A percentile compares a stretch with the other conserved stretches of the same genome.
phyloP scores from a whole-genome alignment of 2,888 invertebrate genomes.

The Megaustenia siamemsis region DNA sequence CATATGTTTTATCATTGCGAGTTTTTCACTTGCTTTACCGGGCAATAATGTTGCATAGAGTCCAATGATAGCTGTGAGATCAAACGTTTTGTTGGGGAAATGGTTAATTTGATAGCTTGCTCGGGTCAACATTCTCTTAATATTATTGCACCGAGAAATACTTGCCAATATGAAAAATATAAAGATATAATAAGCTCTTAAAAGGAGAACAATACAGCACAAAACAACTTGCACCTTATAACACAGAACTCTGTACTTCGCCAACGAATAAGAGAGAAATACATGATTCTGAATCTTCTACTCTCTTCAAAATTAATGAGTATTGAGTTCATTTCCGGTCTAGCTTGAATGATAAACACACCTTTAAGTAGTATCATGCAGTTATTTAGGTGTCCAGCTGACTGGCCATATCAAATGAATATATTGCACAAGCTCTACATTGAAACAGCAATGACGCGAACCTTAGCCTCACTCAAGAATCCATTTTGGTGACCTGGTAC shows the following conservation, averaged over 20 bases:
- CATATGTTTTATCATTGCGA: not conserved
- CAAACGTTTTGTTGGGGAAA: not conserved
- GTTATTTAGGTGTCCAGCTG: too few relatives aligned
- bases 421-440: too few relatives aligned
- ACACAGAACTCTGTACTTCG: not conserved
- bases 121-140: slow-evolving; percentile 7
- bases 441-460: too few relatives aligned
- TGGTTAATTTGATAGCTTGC: slow-evolving; percentile 5
- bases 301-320: too few relatives aligned
- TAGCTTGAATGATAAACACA: too few relatives aligned
- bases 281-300: not conserved
- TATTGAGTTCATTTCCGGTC: too few relatives aligned
- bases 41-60: not conserved
- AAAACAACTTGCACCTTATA: not conserved
- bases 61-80: not conserved
- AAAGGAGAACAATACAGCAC: not conserved
- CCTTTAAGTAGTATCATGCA: too few relatives aligned
- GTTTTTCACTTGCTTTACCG: not conserved
- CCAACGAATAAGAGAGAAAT: not conserved
- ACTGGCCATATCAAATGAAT: too few relatives aligned
- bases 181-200: not conserved
- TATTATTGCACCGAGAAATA: slow-evolving; percentile 1
- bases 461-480: too few relatives aligned
- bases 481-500: too few relatives aligned
- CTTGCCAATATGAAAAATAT: not conserved